Base-by-base conservation (phyloP, 1,140 invertebrate genomes). In the Melipona quadrifasciata region DNA sequence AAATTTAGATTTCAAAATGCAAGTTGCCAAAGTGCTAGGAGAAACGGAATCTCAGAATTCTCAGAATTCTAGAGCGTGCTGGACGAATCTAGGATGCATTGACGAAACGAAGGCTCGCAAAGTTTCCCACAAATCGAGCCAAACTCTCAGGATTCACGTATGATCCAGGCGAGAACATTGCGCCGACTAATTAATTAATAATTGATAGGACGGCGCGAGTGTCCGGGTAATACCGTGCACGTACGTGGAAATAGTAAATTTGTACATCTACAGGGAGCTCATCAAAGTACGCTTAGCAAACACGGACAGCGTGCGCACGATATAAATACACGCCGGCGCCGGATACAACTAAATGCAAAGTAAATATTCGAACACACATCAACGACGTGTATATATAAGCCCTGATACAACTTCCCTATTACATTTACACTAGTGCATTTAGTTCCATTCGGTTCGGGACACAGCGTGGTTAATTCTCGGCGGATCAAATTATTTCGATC, bases 331-430 rank as follows among this genome's bases (percentile, higher is more conserved):
- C 31, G 17, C 12, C 14, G 14, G 14, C 4, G 21, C 34, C 39
- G n/a, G 21, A 31, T 77, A 27, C 39, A 78, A 77, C 47, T 65
- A 78, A 78, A 78, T 78, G 24, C 21, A 78, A 78, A 51, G 75
- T 78, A 78, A 78, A 65, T 78, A 78, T 78, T 65, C 75, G 61
- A 78, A 31, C 58, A 78, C 39, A 47, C 8, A 47, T 58, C 4
- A 17, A 11, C n/a, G 8, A 27, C 4, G 58, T 34, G 21, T 57
- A 24, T 55, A 21, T 21, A 31, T 19, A 51, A 31, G 12, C n/a
- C 19, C 24, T 73, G 27, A 64, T 39, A 64, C 58, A 77, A 64
- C 65, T 77, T 77, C 39, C 17, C 16, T 3, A 64, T 65, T 51
- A 78, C 39, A 47, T 24, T 6, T 14, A 58, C 21, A 17, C 14